Conservation (phyloP, 2,113 vertebrate species). For the Eleginops maclovinus region DNA sequence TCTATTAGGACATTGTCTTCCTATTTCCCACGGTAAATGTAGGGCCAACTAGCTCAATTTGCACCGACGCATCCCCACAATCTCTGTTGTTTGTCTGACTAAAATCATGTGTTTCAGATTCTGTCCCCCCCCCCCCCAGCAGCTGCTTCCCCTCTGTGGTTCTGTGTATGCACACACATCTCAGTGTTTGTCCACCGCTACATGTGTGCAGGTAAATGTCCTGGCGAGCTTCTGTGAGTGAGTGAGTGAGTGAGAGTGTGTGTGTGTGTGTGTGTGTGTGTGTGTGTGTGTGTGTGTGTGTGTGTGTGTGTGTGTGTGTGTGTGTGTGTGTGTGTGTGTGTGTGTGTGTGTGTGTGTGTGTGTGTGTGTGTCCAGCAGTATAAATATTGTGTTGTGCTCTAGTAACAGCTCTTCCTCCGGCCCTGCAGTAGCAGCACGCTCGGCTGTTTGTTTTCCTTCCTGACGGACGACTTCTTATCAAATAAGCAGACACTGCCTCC, state of each 20-base stretch:
- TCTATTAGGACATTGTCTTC: background rate
- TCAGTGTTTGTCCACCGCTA: slow-evolving; percentile 45
- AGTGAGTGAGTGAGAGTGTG: too few relatives aligned
- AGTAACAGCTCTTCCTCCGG: slow-evolving; percentile 82
- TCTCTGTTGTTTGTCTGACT: slow-evolving; percentile 27
- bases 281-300: too few relatives aligned
- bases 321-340: too few relatives aligned
- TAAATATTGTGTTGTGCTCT: slow-evolving; percentile 88
- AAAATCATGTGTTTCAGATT: slow-evolving; percentile 13
- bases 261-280: too few relatives aligned
- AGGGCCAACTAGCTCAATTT: background rate
- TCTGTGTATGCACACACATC: slow-evolving; percentile 36
- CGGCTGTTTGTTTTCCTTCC: slow-evolving; percentile 85
- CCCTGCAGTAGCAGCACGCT: slow-evolving; percentile 77
- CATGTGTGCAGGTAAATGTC: slow-evolving; percentile 61
- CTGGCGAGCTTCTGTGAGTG: too few relatives aligned
- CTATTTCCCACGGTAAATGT: background rate
- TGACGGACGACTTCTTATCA: slow-evolving; percentile 87
- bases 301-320: too few relatives aligned
- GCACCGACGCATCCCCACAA: background rate
- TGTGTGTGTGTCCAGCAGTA: slow-evolving; percentile 70
- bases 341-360: slow-evolving; percentile 33
- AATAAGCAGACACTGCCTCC: slow-evolving; percentile 83
- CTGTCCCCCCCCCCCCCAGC: slow-evolving; percentile 12
- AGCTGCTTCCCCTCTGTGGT: slow-evolving; percentile 36